A percentile compares a stretch with the other conserved stretches of the same genome.
phyloP scores from a whole-genome alignment of 2,797 vertebrate species.

The Paedocypris micromegethes region DNA sequence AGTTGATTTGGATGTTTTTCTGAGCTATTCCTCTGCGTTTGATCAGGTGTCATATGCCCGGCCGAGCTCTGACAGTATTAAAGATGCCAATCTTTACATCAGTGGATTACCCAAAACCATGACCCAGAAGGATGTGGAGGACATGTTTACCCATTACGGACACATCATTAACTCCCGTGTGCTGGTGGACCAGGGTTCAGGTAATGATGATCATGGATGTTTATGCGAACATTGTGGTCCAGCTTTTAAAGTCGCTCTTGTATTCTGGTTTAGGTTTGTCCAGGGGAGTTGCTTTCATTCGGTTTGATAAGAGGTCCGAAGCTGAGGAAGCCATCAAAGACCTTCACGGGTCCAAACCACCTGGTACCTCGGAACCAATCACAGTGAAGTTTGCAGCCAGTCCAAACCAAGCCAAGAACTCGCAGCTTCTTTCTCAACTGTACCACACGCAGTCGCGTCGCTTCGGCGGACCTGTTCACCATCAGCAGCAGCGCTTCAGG shows the following conservation, averaged over 20 bases:
- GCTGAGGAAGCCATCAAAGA: constrained; percentile 94
- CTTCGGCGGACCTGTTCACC: constrained; percentile 90
- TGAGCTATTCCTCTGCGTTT: constrained; percentile 32
- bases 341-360: constrained; percentile 90
- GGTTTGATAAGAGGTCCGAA: constrained; percentile 90
- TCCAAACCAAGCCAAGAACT: constrained; percentile 90
- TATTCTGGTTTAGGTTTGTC: constrained; percentile 75
- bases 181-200: constrained; percentile 84
- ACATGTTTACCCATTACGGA: constrained; percentile 81
- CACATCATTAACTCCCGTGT: constrained; percentile 85
- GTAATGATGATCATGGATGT: constrained; percentile 50
- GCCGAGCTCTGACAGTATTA: constrained; percentile 84
- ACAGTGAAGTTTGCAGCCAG: constrained; percentile 97
- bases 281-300: constrained; percentile 93
- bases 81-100: constrained; percentile 85
- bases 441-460: constrained; percentile 88
- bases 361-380: constrained; percentile 88
- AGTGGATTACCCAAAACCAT: constrained; percentile 82
- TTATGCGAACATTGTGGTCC: neutral
- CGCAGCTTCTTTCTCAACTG: constrained; percentile 88
- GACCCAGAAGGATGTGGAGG: constrained; percentile 86
- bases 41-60: constrained; percentile 81
- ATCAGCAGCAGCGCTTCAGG: constrained; percentile 97
- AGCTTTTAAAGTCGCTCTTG: neutral
- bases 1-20: neutral